phyloP scores from a whole-genome alignment of 2,797 vertebrate species.

The Sebastes taczanowskii region DNA sequence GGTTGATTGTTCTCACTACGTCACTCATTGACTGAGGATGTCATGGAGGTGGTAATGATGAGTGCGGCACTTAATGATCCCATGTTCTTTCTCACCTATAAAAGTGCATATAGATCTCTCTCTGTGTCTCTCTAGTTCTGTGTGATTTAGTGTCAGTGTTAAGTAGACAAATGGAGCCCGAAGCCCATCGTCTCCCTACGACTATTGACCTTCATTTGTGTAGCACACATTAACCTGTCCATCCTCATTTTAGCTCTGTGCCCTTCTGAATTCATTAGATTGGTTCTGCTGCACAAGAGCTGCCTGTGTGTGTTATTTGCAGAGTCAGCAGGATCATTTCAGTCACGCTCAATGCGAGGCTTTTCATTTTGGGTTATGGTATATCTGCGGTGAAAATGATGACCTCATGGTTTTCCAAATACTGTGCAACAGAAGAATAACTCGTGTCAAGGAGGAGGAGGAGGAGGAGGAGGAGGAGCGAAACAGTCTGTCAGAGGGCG shows the following conservation, averaged over 20 bases:
- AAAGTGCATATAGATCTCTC: constrained; percentile 2
- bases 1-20: not conserved
- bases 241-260: not conserved
- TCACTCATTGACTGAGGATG: not conserved
- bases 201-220: constrained; percentile 46
- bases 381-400: constrained; percentile 69
- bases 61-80: not conserved
- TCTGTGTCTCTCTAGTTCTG: not conserved
- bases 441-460: constrained; percentile 38
- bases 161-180: constrained; percentile 29
- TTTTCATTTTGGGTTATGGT: constrained; percentile 62
- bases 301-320: constrained; percentile 34
- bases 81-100: constrained; percentile 24
- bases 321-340: constrained; percentile 47
- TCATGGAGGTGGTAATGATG: not conserved
- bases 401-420: constrained; percentile 72
- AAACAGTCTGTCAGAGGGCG: constrained; percentile 53
- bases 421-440: constrained; percentile 56
- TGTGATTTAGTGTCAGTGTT: constrained; percentile 32
- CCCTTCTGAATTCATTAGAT: not conserved
- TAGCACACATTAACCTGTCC: constrained; percentile 12
- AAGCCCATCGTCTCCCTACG: not conserved
- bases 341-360: constrained; percentile 36
- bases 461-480: constrained; percentile 7
- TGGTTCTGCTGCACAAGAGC: constrained; percentile 9